phyloP scores from a whole-genome alignment of 2,888 invertebrate species.

The Masnerella sp. region DNA sequence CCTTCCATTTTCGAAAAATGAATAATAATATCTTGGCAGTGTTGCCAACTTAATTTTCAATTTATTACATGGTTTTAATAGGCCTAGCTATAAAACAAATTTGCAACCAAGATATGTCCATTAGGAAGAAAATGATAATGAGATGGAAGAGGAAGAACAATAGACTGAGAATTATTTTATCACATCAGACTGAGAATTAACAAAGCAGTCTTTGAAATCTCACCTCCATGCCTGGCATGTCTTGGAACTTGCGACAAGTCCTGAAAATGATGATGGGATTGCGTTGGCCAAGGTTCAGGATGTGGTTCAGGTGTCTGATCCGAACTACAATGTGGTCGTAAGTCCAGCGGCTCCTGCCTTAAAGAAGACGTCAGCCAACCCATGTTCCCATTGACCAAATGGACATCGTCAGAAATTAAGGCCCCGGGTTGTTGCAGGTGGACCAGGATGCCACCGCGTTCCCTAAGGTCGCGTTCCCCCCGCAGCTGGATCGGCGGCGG shows the following conservation, averaged over 20 bases:
- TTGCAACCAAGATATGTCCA: no score
- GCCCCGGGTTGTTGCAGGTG: constrained; percentile 73
- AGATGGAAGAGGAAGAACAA: no score
- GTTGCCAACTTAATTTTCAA: no score
- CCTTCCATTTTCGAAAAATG: no score
- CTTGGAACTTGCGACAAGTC: constrained; percentile 71
- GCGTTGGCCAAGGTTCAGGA: constrained; percentile 72
- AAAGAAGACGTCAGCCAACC: constrained; percentile 87
- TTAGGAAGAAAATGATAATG: no score
- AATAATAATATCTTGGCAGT: no score
- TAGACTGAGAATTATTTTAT: no score
- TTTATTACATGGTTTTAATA: no score
- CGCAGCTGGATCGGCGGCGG: constrained; percentile 79
- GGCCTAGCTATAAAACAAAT: no score
- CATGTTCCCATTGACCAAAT: constrained; percentile 80
- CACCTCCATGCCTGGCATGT: constrained; percentile 71
- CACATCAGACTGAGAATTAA: no score
- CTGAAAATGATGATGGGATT: constrained; percentile 72
- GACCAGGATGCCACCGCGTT: constrained; percentile 67
- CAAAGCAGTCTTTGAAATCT: no score
- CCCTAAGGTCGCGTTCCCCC: constrained; percentile 70
- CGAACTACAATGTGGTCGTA: constrained; percentile 83
- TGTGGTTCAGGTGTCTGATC: constrained; percentile 78
- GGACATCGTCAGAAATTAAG: constrained; percentile 70
- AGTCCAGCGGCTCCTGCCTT: constrained; percentile 87